Evolutionary conservation across 2,888 invertebrate species (phyloP), one percentile per base, ranked within the genome.

Genomic region (Rotaria magnacalcarata): DNA sequence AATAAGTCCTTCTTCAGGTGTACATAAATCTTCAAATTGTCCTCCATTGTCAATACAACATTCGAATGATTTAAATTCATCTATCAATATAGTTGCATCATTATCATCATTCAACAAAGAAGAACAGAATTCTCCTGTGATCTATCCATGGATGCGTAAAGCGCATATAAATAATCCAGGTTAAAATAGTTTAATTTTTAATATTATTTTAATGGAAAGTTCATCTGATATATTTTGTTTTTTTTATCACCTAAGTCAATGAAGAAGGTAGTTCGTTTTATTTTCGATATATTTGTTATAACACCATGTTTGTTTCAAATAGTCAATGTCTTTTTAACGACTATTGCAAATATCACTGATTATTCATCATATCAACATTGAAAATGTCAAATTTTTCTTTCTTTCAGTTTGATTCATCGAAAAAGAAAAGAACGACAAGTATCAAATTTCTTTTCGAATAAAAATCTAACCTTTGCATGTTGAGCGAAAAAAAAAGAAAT

Each of bases 141-240:
- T 60, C 10, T 60, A 60, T 60, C 60, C 60, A 60, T 60, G 60
- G 60, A 60, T 60, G 60, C 60, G 60, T 34, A 60, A 27, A 60
- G 60, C 27, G 27, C 60, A 60, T 60, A 60, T 60, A 10, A 60
- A 60, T 34, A 60, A 60, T 60, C 60, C 60, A 60, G 60, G 60
- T 60, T 60, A 50, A 34, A 34, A 34, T 34, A 34, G 34, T 34
- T 34, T 34, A 34, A 34, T 34, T 34, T 34, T 34, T 34, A 34
- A 34, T 34, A 34, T 34, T 34, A 34, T 34, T 34, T 34, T 34
- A 34, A 34, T 34, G 34, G 34, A 34, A 34, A 34, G 34, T 34
- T 34, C 34, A 34, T 34, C 34, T 34, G 34, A 34, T 34, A 34
- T 34, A 34, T 34, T 34, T 34, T 34, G 34, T 34, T 34, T 34